Conservation (phyloP, 1,140 invertebrate species). For the Bombus breviceps region DNA sequence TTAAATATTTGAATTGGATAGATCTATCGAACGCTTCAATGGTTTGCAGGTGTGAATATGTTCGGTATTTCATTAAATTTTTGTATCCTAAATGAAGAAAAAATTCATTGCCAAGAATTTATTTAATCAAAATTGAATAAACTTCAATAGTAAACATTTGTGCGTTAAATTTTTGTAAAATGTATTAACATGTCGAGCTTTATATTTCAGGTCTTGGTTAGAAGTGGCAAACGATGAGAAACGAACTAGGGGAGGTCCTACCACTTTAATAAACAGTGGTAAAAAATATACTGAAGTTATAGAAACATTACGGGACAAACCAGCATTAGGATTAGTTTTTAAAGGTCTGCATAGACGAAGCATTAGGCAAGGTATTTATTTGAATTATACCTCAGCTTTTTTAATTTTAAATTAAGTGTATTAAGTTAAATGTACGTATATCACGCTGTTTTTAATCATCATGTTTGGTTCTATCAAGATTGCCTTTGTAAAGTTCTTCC, state of each 20-base stretch:
- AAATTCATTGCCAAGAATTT: neutral
- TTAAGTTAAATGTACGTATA: neutral
- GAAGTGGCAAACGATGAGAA: slow-evolving; percentile 70
- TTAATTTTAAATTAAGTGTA: neutral
- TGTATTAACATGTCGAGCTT: neutral
- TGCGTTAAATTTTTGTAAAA: neutral
- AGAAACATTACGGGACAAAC: slow-evolving; percentile 68
- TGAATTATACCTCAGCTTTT: neutral
- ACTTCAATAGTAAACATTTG: neutral
- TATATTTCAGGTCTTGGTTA: slow-evolving; percentile 70
- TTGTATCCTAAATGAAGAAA: neutral
- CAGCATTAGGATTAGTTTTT: slow-evolving; percentile 69
- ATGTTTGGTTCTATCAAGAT: slow-evolving; percentile 42
- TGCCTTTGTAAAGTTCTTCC: slow-evolving; percentile 62
- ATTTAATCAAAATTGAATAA: neutral
- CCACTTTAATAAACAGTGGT: neutral
- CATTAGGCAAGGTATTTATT: slow-evolving; percentile 17
- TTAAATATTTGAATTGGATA: slow-evolving; percentile 72
- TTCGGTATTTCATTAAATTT: slow-evolving; percentile 16
- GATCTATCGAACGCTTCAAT: slow-evolving; percentile 69
- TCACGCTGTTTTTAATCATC: slow-evolving; percentile 6
- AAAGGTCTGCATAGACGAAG: neutral
- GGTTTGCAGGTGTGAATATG: slow-evolving; percentile 74
- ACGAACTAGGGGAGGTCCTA: slow-evolving; percentile 54
- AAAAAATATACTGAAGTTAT: slow-evolving; percentile 23